phyloP scores from a whole-genome alignment of 2,797 vertebrate genomes.

The Allobates femoralis region DNA sequence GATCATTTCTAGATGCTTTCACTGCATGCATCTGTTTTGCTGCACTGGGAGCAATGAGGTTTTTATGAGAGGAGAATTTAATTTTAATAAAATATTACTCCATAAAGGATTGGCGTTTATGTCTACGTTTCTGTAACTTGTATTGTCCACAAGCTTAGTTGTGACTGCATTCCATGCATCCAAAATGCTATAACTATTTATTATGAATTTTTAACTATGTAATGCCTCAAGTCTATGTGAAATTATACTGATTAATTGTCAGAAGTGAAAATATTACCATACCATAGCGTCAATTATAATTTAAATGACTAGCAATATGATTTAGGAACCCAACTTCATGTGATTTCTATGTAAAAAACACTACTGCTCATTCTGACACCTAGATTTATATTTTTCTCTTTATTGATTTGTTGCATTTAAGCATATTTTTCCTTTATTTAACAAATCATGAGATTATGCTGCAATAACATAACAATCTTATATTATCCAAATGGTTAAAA shows the following conservation, averaged over 20 bases:
- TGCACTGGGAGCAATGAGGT: slow-evolving; percentile 18
- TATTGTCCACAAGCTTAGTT: slow-evolving; percentile 66
- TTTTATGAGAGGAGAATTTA: slow-evolving; percentile 38
- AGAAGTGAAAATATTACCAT: slow-evolving; percentile 64
- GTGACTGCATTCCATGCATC: slow-evolving; percentile 62
- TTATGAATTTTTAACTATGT: slow-evolving; percentile 69
- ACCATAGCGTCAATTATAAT: slow-evolving; percentile 38
- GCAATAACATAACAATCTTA: background rate
- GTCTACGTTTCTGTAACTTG: slow-evolving; percentile 70
- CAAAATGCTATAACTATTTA: slow-evolving; percentile 69
- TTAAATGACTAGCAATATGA: slow-evolving; percentile 52
- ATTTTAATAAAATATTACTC: slow-evolving; percentile 64
- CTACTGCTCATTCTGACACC: slow-evolving; percentile 13
- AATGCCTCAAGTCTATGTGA: slow-evolving; percentile 69
- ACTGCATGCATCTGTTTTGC: slow-evolving; percentile 23
- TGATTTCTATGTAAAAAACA: slow-evolving; percentile 39
- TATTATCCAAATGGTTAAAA: slow-evolving; percentile 4
- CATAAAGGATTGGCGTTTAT: slow-evolving; percentile 67
- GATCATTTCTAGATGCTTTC: background rate
- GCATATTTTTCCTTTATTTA: slow-evolving; percentile 10
- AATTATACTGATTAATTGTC: slow-evolving; percentile 69
- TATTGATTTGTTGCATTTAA: slow-evolving; percentile 24
- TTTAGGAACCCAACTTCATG: slow-evolving; percentile 52
- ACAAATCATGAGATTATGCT: slow-evolving; percentile 21
- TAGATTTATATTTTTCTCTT: slow-evolving; percentile 6